Evolutionary conservation across 2,113 vertebrate species (phyloP), one percentile per base, ranked within the genome.

Genomic region (Noctilio leporinus): DNA sequence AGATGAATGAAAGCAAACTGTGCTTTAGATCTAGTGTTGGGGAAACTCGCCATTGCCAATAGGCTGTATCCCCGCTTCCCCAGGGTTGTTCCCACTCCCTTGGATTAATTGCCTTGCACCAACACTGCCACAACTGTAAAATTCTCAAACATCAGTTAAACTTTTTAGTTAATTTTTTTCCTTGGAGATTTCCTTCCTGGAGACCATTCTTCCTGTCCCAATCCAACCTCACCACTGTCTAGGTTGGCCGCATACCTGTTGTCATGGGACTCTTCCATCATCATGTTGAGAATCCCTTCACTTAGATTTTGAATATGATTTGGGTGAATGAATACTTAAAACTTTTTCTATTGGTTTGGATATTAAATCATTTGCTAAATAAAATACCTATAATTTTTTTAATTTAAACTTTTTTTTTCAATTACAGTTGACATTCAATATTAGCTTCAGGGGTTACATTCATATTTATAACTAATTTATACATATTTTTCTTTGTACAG

Each of bases 281-380:
- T 55, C 73, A 43, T 85, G 77, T 49, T 65, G 26, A 35, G 24
- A 81, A 38, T 64, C 85, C 19, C 75, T 81, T 81, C 17, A 47
- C 57, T 88, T 89, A 76, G 59, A 64, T 59, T 85, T 82, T 67
- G 3, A 53, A 38, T 64, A 49, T 78, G 91, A 86, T 72, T 86
- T 86, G 94, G 24, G 10, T 51, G 28, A 67, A 89, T 92, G 40
- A 73, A 30, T 78, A n/a, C 65, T 91, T 94, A 73, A 89, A 93
- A 75, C 10, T 10, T 81, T 33, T 49, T 81, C 45, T n/a, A 3
- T n/a, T 83, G 12, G 43, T 33, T 84, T 73, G 57, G 16, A 4
- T 86, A 49, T 40, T 86, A 73, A 93, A 49, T 92, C 5, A 55
- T 80, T 89, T 80, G 64, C 64, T 93, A 77, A 94, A 7, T 38